phyloP scores from a whole-genome alignment of 2,888 invertebrate species.

The Hesperia comma region DNA sequence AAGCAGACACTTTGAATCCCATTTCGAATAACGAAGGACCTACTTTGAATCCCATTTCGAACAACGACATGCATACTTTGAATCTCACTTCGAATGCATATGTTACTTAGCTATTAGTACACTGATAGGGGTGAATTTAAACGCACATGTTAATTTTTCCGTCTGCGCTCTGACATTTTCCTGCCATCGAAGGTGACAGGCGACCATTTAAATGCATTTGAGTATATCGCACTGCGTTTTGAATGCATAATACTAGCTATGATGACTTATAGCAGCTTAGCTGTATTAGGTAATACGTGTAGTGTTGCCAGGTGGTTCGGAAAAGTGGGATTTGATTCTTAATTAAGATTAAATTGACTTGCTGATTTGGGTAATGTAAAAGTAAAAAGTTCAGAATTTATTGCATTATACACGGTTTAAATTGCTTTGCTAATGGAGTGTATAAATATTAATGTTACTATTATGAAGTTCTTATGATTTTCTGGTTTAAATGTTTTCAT shows the following conservation, averaged over 20 bases:
- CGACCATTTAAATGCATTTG: conserved; percentile 49
- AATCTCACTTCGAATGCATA: neutral
- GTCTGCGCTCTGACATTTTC: conserved; percentile 66
- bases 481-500: no score
- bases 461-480: no score
- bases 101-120: conserved; percentile 42
- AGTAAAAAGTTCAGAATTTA: no score
- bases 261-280: conserved; percentile 35
- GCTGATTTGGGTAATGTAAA: no score
- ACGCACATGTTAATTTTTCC: conserved; percentile 68
- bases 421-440: no score
- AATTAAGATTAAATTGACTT: no score
- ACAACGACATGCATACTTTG: neutral
- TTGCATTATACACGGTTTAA: no score
- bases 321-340: neutral
- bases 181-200: conserved; percentile 67
- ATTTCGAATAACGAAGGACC: conserved; percentile 11
- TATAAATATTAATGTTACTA: no score
- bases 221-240: conserved; percentile 38
- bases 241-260: conserved; percentile 45
- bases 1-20: conserved; percentile 24
- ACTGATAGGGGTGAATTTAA: conserved; percentile 49
- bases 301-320: neutral
- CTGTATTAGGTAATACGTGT: conserved; percentile 28
- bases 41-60: no score